Conservation (phyloP, 2,113 vertebrate species). For the Lycaon pictus region DNA sequence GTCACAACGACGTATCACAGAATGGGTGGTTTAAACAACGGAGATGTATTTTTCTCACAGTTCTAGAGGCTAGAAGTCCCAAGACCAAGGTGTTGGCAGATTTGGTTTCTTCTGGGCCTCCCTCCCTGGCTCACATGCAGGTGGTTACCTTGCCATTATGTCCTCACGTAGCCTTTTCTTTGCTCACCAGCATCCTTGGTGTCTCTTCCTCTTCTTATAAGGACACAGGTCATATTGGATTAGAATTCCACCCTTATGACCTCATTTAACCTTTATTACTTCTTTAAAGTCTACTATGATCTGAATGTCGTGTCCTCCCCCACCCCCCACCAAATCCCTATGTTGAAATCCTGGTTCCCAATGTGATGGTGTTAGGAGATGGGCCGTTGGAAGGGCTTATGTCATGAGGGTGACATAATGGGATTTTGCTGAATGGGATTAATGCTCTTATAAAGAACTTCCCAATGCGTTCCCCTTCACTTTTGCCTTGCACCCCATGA, state of each 20-base stretch:
- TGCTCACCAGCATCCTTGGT: neutral
- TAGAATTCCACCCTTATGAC: neutral
- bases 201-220: neutral
- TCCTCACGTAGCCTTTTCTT: neutral
- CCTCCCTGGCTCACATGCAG: neutral
- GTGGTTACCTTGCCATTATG: neutral
- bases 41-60: neutral
- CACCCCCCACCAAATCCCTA: neutral
- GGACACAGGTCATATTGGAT: neutral
- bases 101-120: neutral
- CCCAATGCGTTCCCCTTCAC: neutral
- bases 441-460: too few species aligned
- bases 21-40: neutral
- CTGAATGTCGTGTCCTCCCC: neutral
- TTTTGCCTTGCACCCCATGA: too few species aligned
- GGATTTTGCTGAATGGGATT: neutral
- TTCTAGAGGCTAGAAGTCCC: neutral
- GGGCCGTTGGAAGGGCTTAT: too few species aligned
- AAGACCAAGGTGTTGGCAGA: neutral
- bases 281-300: neutral
- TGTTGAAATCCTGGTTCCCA: neutral
- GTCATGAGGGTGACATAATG: neutral
- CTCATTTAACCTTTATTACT: neutral
- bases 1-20: neutral
- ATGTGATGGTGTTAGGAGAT: neutral